Evolutionary conservation across 2,888 invertebrate species (phyloP).

Genomic region (Tolmerus cingulatus): DNA sequence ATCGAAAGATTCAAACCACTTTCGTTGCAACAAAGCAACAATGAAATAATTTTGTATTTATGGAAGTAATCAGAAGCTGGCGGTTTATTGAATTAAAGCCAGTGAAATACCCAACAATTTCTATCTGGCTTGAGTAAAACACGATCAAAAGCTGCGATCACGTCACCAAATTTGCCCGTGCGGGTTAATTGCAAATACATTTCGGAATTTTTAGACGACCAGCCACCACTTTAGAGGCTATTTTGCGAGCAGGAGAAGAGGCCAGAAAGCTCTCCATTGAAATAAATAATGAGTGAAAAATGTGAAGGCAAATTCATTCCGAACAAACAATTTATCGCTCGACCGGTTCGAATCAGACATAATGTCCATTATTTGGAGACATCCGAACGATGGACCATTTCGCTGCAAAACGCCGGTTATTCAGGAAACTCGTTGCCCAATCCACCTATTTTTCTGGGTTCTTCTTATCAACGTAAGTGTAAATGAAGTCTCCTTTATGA

Average conservation of each 20-base stretch:
- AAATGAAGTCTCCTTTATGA: neutral
- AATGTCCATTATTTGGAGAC: neutral
- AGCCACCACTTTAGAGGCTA: neutral
- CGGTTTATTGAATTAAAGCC: neutral
- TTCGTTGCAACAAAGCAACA: neutral
- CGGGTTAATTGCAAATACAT: neutral
- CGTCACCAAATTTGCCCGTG: neutral
- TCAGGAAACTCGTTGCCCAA: neutral
- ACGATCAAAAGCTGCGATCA: neutral
- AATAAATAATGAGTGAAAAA: neutral
- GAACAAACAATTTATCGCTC: neutral
- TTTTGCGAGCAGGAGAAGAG: neutral
- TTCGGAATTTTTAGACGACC: neutral
- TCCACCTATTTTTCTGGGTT: neutral
- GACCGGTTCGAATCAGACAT: neutral
- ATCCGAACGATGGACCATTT: neutral
- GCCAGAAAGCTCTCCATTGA: neutral
- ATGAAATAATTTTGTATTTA: constrained; percentile 9
- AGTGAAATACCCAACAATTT: neutral
- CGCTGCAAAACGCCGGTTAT: neutral
- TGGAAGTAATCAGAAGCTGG: neutral
- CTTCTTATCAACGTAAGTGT: neutral
- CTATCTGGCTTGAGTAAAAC: neutral
- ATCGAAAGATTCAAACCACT: neutral
- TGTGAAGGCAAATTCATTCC: neutral